Percentiles rank a stretch among this genome's conserved stretches.
Conservation (phyloP, 2,797 vertebrate genomes). For the Typhlichthys subterraneus region DNA sequence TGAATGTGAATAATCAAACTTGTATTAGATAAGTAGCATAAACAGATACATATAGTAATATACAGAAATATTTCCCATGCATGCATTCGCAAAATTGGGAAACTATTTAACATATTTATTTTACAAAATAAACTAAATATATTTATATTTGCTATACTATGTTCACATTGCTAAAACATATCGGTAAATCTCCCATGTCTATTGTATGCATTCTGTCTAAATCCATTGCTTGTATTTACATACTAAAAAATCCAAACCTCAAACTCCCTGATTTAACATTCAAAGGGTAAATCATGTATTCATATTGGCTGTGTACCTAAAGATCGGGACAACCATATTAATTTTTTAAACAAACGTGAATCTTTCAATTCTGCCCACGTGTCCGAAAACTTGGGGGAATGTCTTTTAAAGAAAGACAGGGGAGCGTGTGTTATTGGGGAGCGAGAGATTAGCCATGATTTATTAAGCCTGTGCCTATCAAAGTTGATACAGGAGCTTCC, state of each 20-base stretch:
- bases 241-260: conserved; percentile 30
- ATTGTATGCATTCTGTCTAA: conserved; percentile 1
- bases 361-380: conserved; percentile 72
- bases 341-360: conserved; percentile 80
- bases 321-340: conserved; percentile 78
- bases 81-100: neutral
- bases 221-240: conserved; percentile 40
- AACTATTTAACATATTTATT: neutral
- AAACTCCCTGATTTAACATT: conserved; percentile 54
- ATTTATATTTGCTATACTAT: too few relatives aligned
- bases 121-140: too few relatives aligned
- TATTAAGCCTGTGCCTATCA: conserved; percentile 71
- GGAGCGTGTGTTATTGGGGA: conserved; percentile 5
- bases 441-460: conserved; percentile 60
- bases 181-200: too few relatives aligned
- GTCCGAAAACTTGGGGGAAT: conserved; percentile 68
- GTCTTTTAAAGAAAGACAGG: conserved; percentile 54
- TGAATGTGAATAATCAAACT: too few relatives aligned
- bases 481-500: conserved; percentile 49
- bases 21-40: too few relatives aligned
- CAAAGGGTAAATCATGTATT: conserved; percentile 72
- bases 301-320: conserved; percentile 59
- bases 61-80: neutral
- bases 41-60: too few relatives aligned
- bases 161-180: too few relatives aligned